Evolutionary conservation across 2,888 invertebrate species (phyloP), one percentile per base, ranked within the genome.

Genomic region (Hyposoter didymator): DNA sequence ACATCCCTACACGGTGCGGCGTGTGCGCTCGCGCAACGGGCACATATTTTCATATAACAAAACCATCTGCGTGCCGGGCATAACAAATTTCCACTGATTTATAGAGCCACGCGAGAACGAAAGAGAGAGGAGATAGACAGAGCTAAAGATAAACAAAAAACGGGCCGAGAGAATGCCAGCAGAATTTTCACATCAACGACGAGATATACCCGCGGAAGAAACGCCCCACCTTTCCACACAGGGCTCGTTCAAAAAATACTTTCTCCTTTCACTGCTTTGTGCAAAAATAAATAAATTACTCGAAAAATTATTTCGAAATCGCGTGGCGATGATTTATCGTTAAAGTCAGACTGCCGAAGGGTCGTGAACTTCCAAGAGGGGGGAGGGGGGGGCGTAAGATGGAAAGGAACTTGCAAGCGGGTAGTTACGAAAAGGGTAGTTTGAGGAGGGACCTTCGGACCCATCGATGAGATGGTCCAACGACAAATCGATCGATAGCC

Each of bases 1-100:
- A 83, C 83, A 84, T 84, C 80, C 85, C 84, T 62, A 78, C 78
- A 59, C 78, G 55, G 14, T 78, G 78, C 67, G 78, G 72, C 69
- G 83, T 82, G 74, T 80, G 80, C 73, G 80, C 82, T 75, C 80
- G 81, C 78, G 85, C 83, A 86, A 81, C 85, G 80, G 93, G 94
- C 93, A 94, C 93, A 94, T 94, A 94, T 94, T 94, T 94, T 94
- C 94, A 94, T 94, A 94, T 94, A 94, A 94, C 94, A 94, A 94
- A 94, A 94, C 93, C 94, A 94, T 94, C 94, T 94, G 94, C 93
- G 94, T 93, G 93, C 94, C 91, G 93, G 91, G 93, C 94, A 92
- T 94, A 93, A 94, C 94, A 93, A 94, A 94, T 94, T 94, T 93
- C 93, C 90, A 91, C 93, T 94, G 94, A 94, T 94, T 94, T 94